Percentiles rank a stretch among this genome's conserved stretches.
Evolutionary conservation across 1,140 invertebrate genomes (phyloP).

Genomic region (Elysia chlorotica): DNA sequence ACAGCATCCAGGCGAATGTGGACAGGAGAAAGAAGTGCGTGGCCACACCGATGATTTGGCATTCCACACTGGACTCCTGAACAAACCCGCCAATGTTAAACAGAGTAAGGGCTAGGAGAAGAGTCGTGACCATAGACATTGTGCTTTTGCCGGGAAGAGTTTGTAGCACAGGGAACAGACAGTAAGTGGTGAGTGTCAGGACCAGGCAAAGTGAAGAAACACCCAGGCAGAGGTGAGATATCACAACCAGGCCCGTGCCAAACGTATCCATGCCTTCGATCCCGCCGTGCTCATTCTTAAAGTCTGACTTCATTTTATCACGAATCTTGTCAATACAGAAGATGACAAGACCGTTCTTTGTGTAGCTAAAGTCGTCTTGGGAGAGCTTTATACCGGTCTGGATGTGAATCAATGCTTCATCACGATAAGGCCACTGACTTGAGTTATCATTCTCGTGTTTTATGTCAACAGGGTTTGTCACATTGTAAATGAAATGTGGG

Average conservation of each 20-base stretch:
- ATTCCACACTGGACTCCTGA: neutral
- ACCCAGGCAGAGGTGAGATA: neutral
- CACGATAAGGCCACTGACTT: too few relatives aligned
- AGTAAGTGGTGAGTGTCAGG: slow-evolving; percentile 7
- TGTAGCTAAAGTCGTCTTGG: too few relatives aligned
- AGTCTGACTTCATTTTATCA: too few relatives aligned
- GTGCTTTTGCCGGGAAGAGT: slow-evolving; percentile 7
- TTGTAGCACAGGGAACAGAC: slow-evolving; percentile 3
- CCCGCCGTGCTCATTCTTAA: too few relatives aligned
- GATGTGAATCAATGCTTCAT: too few relatives aligned
- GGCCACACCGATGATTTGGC: neutral
- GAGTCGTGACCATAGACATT: neutral
- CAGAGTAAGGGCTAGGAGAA: neutral
- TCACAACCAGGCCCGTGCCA: neutral
- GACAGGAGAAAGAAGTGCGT: slow-evolving; percentile 17
- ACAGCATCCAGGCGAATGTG: neutral
- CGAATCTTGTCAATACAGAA: too few relatives aligned
- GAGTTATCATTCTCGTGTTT: too few relatives aligned
- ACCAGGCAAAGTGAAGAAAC: neutral
- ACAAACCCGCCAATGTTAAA: neutral
- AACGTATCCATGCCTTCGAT: too few relatives aligned
- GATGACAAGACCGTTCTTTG: too few relatives aligned
- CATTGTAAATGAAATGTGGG: too few relatives aligned
- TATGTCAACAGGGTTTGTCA: too few relatives aligned
- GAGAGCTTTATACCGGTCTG: too few relatives aligned